These are phyloP conservation scores for Adelognathus sp. DNA, from an alignment of 2,888 invertebrate species.

Conservation along the genomic window DNA sequence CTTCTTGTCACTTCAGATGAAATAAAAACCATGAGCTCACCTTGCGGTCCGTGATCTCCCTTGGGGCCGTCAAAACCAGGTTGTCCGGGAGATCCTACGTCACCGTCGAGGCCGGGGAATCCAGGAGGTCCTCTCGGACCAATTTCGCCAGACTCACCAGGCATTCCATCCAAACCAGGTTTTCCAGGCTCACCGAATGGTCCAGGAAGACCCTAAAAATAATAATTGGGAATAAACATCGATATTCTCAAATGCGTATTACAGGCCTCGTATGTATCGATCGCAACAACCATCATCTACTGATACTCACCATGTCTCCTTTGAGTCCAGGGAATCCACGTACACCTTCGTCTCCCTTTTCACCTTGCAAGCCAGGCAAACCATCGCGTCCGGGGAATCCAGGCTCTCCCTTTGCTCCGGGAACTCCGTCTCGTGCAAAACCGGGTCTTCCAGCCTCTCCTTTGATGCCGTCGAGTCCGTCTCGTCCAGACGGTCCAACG, in stretches of 20 bases:
- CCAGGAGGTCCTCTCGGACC: slow-evolving; percentile 87
- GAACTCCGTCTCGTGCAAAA: slow-evolving; percentile 78
- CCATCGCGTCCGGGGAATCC: slow-evolving; percentile 84
- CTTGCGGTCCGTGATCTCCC: slow-evolving; percentile 82
- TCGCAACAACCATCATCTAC: neutral
- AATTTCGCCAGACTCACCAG: slow-evolving; percentile 84
- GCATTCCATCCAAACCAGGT: slow-evolving; percentile 85
- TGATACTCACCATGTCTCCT: slow-evolving; percentile 83
- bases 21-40: slow-evolving; percentile 64
- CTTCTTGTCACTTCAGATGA: neutral
- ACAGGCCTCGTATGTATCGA: neutral
- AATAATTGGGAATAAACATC: neutral
- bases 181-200: slow-evolving; percentile 83
- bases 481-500: slow-evolving; percentile 86
- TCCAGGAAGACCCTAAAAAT: slow-evolving; percentile 83
- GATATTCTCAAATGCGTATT: neutral
- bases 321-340: slow-evolving; percentile 84
- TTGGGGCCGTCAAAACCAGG: slow-evolving; percentile 83
- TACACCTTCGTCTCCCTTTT: slow-evolving; percentile 86
- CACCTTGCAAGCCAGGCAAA: slow-evolving; percentile 83
- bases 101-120: slow-evolving; percentile 87
- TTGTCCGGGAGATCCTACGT: slow-evolving; percentile 85
- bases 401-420: slow-evolving; percentile 82
- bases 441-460: slow-evolving; percentile 83
- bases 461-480: slow-evolving; percentile 86